Evolutionary conservation across 2,888 invertebrate species (phyloP).

Genomic region (Nemotelus nigrinus): DNA sequence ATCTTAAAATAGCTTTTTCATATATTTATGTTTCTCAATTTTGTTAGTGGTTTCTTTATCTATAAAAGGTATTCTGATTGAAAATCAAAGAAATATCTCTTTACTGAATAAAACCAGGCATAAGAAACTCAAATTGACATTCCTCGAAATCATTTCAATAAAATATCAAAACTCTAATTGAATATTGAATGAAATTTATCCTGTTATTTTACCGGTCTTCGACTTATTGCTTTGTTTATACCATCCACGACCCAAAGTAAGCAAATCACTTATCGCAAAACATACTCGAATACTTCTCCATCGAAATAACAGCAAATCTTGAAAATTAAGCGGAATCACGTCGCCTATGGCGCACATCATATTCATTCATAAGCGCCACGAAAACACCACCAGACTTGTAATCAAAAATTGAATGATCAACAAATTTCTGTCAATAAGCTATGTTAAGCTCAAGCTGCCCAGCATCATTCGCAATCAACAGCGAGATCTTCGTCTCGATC

Average conservation of each 20-base stretch:
- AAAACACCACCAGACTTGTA: background rate
- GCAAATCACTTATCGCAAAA: background rate
- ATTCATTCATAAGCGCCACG: conserved; percentile 2
- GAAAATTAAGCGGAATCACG: background rate
- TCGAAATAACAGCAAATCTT: background rate
- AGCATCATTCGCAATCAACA: no score
- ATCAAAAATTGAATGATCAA: conserved; percentile 8
- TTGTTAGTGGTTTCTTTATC: no score
- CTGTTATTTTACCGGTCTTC: background rate
- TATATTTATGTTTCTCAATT: no score
- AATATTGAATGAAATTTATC: background rate
- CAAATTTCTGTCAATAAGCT: conserved; percentile 4
- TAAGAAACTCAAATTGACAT: no score
- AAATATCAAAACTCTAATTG: no score
- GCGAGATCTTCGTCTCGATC: no score
- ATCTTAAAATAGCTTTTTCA: no score
- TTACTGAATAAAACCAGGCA: no score
- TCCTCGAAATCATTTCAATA: no score
- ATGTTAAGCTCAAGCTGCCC: no score
- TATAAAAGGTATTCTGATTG: no score
- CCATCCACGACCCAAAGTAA: background rate
- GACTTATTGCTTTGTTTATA: background rate
- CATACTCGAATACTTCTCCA: background rate
- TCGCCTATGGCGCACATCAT: background rate
- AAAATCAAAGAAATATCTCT: no score